Evolutionary conservation across 2,113 vertebrate genomes (phyloP).

Genomic region (Proterorhinus semilunaris): DNA sequence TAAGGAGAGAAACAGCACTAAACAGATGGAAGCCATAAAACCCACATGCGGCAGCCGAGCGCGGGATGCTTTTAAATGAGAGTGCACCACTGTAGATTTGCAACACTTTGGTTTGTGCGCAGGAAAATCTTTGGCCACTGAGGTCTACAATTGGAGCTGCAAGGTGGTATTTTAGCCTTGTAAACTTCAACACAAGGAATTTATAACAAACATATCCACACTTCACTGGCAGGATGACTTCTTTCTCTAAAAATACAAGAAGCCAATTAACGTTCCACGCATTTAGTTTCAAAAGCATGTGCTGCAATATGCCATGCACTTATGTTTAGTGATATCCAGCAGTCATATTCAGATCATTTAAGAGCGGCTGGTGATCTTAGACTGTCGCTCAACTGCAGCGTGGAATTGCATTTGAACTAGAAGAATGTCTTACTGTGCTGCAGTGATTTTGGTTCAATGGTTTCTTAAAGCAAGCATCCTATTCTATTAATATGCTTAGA

Average conservation of each 20-base stretch:
- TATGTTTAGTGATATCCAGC: neutral
- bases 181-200: conserved; percentile 8
- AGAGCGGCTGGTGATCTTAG: neutral
- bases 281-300: neutral
- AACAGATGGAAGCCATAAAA: conserved; percentile 30
- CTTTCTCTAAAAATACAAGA: neutral
- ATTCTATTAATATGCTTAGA: neutral
- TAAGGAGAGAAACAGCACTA: conserved; percentile 24
- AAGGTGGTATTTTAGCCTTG: neutral
- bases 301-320: neutral
- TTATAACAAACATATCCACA: neutral
- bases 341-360: neutral
- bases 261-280: neutral
- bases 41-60: conserved; percentile 24
- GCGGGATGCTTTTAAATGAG: conserved; percentile 20
- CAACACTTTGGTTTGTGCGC: neutral
- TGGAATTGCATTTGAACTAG: neutral
- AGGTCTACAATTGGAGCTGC: neutral
- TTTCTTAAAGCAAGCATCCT: neutral
- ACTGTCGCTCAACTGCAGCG: neutral
- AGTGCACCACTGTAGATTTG: conserved; percentile 1
- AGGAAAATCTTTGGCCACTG: neutral
- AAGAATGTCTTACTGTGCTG: neutral
- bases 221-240: neutral
- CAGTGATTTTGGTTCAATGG: neutral